Evolutionary conservation across 2,888 invertebrate species (phyloP).

Genomic region (Crossocerus cetratus): DNA sequence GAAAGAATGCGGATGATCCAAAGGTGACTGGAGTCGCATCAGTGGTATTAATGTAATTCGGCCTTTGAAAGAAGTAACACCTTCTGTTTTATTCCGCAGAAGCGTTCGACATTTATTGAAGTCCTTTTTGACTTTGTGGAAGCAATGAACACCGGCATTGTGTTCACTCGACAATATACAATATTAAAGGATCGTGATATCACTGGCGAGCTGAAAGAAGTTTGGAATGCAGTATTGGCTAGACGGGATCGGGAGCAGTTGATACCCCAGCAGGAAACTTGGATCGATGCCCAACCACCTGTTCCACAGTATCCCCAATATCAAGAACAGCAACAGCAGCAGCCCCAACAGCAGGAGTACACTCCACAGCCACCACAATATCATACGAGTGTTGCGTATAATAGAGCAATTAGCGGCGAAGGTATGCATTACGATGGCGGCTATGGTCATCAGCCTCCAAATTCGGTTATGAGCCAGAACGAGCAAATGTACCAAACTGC

Average conservation of each 20-base stretch:
- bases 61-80: background rate
- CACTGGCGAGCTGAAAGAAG: slow-evolving; percentile 85
- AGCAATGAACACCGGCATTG: slow-evolving; percentile 84
- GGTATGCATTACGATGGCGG: slow-evolving; percentile 52
- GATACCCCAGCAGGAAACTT: slow-evolving; percentile 68
- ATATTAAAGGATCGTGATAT: slow-evolving; percentile 84
- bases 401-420: slow-evolving; percentile 50
- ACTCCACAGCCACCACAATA: slow-evolving; percentile 64
- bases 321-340: slow-evolving; percentile 55
- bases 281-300: slow-evolving; percentile 70
- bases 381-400: slow-evolving; percentile 56
- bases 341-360: slow-evolving; percentile 55
- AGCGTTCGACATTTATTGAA: slow-evolving; percentile 83
- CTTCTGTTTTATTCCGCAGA: slow-evolving; percentile 75
- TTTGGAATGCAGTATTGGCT: slow-evolving; percentile 85
- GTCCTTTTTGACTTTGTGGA: slow-evolving; percentile 86
- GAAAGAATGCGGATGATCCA: slow-evolving; percentile 83
- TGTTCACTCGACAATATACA: slow-evolving; percentile 79
- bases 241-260: slow-evolving; percentile 80
- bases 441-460: slow-evolving; percentile 56
- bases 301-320: slow-evolving; percentile 65
- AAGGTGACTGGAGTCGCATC: slow-evolving; percentile 76
- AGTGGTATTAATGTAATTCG: background rate
- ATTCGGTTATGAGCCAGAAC: slow-evolving; percentile 50
- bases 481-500: slow-evolving; percentile 61